Conservation (phyloP, 2,888 invertebrate species). For the Lathronympha strigana region DNA sequence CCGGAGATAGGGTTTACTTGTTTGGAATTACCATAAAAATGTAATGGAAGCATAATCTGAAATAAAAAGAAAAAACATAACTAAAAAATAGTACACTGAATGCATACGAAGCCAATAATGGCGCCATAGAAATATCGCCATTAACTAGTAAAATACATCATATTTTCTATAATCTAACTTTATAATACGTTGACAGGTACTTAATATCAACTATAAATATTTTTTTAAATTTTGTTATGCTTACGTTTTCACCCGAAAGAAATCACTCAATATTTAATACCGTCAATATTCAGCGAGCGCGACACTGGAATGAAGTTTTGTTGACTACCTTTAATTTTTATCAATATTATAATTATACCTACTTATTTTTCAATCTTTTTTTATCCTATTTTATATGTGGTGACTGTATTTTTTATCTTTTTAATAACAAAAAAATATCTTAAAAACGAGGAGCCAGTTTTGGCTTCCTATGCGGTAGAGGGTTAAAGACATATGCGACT, state of each 20-base stretch:
- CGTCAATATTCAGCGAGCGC: not conserved
- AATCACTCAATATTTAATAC: not conserved
- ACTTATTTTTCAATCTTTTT: no score
- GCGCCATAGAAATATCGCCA: not conserved
- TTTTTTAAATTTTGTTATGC: not conserved
- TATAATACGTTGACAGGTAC: not conserved
- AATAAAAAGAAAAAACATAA: not conserved
- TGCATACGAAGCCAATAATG: constrained; percentile 3
- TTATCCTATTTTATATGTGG: not conserved
- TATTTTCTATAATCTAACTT: not conserved
- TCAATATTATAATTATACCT: no score
- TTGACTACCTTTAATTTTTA: no score
- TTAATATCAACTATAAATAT: not conserved
- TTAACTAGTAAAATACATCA: not conserved
- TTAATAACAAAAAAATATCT: not conserved
- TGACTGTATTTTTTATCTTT: not conserved
- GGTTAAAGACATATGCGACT: no score
- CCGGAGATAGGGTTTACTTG: not conserved
- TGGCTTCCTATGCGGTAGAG: not conserved
- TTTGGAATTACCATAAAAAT: not conserved
- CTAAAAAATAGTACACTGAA: not conserved
- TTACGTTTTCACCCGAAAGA: not conserved
- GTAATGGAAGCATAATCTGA: not conserved
- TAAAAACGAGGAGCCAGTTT: not conserved
- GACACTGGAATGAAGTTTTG: not conserved